Percentiles rank a stretch among this genome's conserved stretches.
These are phyloP conservation scores for Megalops atlanticus DNA, from an alignment of 2,113 vertebrate species.

Conservation along the genomic window DNA sequence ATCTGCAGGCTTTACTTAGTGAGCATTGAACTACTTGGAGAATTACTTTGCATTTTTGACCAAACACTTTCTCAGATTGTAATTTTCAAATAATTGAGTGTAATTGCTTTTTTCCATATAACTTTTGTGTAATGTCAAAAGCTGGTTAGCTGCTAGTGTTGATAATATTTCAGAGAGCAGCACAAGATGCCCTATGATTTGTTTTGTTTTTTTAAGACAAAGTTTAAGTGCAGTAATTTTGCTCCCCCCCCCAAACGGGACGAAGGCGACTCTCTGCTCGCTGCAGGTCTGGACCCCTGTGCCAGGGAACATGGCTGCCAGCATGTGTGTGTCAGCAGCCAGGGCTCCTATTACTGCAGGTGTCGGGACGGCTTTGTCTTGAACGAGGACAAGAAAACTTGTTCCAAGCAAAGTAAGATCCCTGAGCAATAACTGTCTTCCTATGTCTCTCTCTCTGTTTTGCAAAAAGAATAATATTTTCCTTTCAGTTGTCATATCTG, in stretches of 20 bases:
- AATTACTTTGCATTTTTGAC: neutral
- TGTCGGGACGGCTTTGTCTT: slow-evolving; percentile 75
- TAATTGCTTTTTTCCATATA: slow-evolving; percentile 26
- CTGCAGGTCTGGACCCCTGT: slow-evolving; percentile 73
- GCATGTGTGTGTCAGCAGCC: slow-evolving; percentile 76
- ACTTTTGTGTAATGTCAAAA: neutral
- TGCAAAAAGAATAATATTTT: no score
- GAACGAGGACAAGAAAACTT: slow-evolving; percentile 78
- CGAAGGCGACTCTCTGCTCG: slow-evolving; percentile 27
- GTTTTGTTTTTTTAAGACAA: neutral
- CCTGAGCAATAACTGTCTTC: no score
- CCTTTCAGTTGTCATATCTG: no score
- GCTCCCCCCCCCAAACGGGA: no score
- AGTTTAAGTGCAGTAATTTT: no score
- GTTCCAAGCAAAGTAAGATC: slow-evolving; percentile 64
- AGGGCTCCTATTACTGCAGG: slow-evolving; percentile 71
- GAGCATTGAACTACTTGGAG: no score
- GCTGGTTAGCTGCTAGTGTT: neutral
- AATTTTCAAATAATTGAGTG: neutral
- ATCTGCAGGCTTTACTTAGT: no score
- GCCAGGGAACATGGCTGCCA: slow-evolving; percentile 75
- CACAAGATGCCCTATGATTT: neutral
- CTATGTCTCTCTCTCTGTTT: no score
- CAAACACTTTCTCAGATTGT: neutral
- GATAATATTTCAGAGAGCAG: neutral